These are phyloP conservation scores for Macrochelys suwanniensis DNA, from an alignment of 2,797 vertebrate genomes.

Conservation along the genomic window DNA sequence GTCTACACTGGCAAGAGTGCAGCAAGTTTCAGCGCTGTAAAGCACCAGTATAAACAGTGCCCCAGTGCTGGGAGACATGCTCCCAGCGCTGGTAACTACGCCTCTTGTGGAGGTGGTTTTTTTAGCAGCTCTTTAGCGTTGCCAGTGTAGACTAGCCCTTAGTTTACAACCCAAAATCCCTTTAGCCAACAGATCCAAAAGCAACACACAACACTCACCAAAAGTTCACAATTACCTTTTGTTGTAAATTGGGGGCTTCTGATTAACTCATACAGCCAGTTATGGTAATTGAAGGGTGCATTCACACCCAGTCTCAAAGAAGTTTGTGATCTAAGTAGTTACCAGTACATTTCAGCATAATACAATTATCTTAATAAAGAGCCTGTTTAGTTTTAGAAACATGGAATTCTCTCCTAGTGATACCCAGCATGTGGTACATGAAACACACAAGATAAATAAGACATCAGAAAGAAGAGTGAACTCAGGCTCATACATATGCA, in stretches of 20 bases:
- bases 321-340: neutral
- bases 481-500: neutral
- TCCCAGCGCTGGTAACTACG: no score
- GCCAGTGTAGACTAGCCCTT: neutral
- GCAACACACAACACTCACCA: neutral
- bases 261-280: neutral
- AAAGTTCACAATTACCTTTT: neutral
- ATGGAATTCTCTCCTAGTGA: neutral
- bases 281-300: neutral
- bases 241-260: neutral
- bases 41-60: no score
- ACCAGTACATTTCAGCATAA: neutral
- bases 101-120: no score
- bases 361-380: neutral
- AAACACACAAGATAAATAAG: neutral
- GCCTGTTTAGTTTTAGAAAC: neutral
- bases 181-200: neutral
- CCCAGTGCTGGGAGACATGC: no score
- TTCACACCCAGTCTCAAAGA: neutral
- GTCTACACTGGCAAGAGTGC: no score
- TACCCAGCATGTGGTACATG: neutral
- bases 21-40: no score
- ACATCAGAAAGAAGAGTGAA: neutral
- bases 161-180: neutral
- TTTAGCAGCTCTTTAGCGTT: no score